These are phyloP conservation scores for Pomatostomus ruficeps DNA, from an alignment of 2,113 vertebrate species.

Conservation along the genomic window DNA sequence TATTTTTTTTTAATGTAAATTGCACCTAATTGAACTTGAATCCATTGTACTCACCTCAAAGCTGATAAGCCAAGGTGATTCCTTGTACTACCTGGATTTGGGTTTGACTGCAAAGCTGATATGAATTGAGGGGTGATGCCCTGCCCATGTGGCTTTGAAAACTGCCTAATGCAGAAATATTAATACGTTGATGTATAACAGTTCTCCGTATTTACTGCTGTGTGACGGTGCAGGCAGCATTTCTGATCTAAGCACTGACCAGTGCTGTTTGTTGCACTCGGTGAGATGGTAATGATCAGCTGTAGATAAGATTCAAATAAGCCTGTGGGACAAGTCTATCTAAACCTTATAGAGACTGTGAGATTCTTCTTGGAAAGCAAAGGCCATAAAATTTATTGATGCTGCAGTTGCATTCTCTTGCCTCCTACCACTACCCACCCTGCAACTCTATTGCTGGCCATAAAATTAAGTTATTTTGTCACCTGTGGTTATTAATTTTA, in stretches of 20 bases:
- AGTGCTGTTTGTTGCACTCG: not conserved
- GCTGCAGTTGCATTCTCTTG: not conserved
- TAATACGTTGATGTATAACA: not conserved
- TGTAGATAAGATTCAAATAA: not conserved
- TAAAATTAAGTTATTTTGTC: conserved; percentile 61
- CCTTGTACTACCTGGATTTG: not conserved
- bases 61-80: not conserved
- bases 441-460: not conserved
- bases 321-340: not conserved
- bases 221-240: not conserved
- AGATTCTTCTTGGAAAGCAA: conserved; percentile 15
- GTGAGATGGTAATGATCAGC: not conserved
- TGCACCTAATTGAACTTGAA: not conserved
- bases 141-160: not conserved
- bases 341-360: not conserved
- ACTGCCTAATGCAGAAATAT: not conserved
- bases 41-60: not conserved
- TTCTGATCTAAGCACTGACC: not conserved
- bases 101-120: not conserved
- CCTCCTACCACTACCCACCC: not conserved
- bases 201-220: not conserved
- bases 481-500: conserved; percentile 48
- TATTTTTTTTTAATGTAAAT: not conserved
- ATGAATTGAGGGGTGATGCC: not conserved
- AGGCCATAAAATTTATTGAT: not conserved